phyloP scores from a whole-genome alignment of 1,140 invertebrate species.

The Nylanderia fulva region DNA sequence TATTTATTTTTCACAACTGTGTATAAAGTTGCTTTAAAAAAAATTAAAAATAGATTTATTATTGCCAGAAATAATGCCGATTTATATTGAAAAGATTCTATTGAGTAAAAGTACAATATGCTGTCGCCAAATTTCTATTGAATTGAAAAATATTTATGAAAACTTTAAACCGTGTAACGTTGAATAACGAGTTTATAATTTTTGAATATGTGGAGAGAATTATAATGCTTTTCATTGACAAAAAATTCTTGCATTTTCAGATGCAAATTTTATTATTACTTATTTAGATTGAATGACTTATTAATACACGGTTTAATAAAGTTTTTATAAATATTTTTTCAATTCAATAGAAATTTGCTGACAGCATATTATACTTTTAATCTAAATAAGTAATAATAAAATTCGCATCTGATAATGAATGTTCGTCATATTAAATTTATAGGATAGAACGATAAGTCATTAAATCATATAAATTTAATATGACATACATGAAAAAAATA shows the following conservation, averaged over 20 bases:
- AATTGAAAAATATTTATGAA: not conserved
- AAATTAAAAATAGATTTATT: slow-evolving; percentile 6
- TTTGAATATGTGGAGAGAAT: not conserved
- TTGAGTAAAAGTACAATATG: not conserved
- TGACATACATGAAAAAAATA: no score
- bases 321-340: no score
- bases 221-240: not conserved
- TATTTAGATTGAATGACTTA: no score
- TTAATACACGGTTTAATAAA: no score
- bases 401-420: no score
- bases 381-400: no score
- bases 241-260: not conserved
- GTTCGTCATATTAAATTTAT: no score
- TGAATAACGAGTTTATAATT: not conserved
- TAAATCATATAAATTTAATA: no score
- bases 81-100: not conserved
- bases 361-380: no score
- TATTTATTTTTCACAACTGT: not conserved
- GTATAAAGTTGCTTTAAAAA: not conserved
- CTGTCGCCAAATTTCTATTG: not conserved
- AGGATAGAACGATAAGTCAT: no score
- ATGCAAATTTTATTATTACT: not conserved
- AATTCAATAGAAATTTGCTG: no score
- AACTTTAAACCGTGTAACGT: not conserved
- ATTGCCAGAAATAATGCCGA: not conserved